Base-by-base conservation (phyloP, 2,888 invertebrate species). In the Cerceris rybyensis region DNA sequence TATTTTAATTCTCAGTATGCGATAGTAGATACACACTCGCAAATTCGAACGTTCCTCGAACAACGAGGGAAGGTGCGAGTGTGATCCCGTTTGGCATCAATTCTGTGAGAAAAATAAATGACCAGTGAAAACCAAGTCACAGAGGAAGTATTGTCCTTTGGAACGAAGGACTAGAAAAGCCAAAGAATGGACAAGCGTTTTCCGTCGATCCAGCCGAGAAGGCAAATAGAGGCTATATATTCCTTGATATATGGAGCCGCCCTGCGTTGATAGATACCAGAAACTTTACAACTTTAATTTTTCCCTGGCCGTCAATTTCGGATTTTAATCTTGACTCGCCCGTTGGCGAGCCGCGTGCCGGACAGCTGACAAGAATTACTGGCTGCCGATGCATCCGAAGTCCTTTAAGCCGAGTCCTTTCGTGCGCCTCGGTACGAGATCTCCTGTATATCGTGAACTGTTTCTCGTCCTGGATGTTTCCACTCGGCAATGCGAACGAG, bases 61-160 rank as follows among this genome's bases (percentile, higher is more conserved):
- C 13, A 50, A 70, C 58, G 5, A 61, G 14, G 7, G 11, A 28
- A 60, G n/a, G 41, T 7, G 9, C 54, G 41, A 68, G 75, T 72
- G 76, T 46, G 75, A 72, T 77, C 70, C 67, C 76, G 74, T 81
- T 80, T 72, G 83, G 83, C 86, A 87, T 88, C 87, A 84, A 87
- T 89, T 85, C 86, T 85, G 83, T 74, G 81, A 86, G 86, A 88
- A 89, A 90, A 90, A 90, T 88, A 89, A 89, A 90, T 89, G 86
- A 84, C 73, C 66, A 67, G 76, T 71, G 84, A 82, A 82, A 72
- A 70, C 71, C 59, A 58, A 17, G 41, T 50, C 43, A 63, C 78
- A 59, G 85, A 61, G 46, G 58, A 83, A 80, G 52, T 80, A 75
- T 81, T 70, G 74, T 68, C 76, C 43, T 42, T 13, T 39, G 41